Percentiles rank a stretch among this genome's conserved stretches.
Evolutionary conservation across 2,113 vertebrate species (phyloP).

Genomic region (Semicossyphus pulcher): DNA sequence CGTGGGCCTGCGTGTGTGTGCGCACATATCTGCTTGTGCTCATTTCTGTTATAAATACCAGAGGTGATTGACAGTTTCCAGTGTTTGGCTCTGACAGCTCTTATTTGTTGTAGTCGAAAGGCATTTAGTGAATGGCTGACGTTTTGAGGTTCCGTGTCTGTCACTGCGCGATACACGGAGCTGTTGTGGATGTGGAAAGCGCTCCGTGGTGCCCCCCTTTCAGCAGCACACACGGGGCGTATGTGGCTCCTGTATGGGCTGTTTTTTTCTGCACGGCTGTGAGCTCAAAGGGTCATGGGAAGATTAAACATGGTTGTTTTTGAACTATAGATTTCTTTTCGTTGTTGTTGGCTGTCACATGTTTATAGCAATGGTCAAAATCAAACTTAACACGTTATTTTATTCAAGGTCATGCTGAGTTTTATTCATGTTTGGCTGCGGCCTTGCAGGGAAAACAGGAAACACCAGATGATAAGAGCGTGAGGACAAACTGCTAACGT

Average conservation of each 20-base stretch:
- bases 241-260: slow-evolving; percentile 38
- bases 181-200: slow-evolving; percentile 40
- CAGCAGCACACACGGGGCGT: slow-evolving; percentile 34
- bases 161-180: slow-evolving; percentile 53
- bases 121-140: slow-evolving; percentile 72
- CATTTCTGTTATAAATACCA: slow-evolving; percentile 68
- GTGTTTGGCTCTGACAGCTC: slow-evolving; percentile 74
- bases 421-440: too few species aligned
- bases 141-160: slow-evolving; percentile 66
- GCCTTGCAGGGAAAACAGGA: too few species aligned
- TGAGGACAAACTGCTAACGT: too few species aligned
- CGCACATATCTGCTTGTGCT: slow-evolving; percentile 38
- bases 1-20: slow-evolving; percentile 29
- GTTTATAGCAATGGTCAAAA: too few species aligned
- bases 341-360: slow-evolving; percentile 35
- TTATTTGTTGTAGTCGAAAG: slow-evolving; percentile 71
- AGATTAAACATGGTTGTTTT: slow-evolving; percentile 62
- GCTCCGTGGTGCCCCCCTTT: slow-evolving; percentile 40
- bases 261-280: slow-evolving; percentile 29
- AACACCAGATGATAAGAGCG: too few species aligned
- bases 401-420: too few species aligned
- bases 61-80: slow-evolving; percentile 73
- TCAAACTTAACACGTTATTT: too few species aligned
- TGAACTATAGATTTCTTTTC: slow-evolving; percentile 30
- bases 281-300: slow-evolving; percentile 69